Conservation (phyloP, 2,888 invertebrate genomes). For the Limnephilus rhombicus region DNA sequence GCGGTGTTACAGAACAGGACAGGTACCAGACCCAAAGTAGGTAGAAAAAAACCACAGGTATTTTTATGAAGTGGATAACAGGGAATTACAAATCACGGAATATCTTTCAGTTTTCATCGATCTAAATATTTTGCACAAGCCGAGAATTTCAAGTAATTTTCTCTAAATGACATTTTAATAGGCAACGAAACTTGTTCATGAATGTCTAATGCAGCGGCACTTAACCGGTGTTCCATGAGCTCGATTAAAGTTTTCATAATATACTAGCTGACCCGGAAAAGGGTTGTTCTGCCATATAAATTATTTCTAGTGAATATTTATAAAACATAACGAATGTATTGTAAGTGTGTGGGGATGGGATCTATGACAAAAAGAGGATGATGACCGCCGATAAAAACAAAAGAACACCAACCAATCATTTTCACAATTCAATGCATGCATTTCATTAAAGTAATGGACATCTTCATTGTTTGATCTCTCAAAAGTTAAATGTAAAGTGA, state of each 20-base stretch:
- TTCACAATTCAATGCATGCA: no score
- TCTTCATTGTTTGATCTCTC: no score
- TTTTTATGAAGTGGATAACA: background rate
- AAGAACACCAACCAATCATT: no score
- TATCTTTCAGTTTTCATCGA: background rate
- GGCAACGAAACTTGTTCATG: background rate
- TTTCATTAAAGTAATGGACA: no score
- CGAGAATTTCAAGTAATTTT: background rate
- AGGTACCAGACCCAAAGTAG: background rate
- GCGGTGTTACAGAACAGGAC: background rate
- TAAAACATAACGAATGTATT: no score
- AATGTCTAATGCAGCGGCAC: background rate
- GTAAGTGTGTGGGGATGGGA: no score
- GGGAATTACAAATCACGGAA: background rate
- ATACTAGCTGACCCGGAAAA: no score
- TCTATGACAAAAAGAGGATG: no score
- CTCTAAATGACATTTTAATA: constrained; percentile 19
- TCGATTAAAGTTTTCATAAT: background rate
- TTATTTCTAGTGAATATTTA: no score
- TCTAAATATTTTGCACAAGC: background rate
- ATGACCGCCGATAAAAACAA: no score
- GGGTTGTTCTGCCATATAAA: no score
- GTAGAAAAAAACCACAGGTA: background rate
- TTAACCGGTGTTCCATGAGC: background rate
- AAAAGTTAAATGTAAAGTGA: no score